Conservation (phyloP, 2,797 vertebrate genomes). For the Pangasius krempfi region DNA sequence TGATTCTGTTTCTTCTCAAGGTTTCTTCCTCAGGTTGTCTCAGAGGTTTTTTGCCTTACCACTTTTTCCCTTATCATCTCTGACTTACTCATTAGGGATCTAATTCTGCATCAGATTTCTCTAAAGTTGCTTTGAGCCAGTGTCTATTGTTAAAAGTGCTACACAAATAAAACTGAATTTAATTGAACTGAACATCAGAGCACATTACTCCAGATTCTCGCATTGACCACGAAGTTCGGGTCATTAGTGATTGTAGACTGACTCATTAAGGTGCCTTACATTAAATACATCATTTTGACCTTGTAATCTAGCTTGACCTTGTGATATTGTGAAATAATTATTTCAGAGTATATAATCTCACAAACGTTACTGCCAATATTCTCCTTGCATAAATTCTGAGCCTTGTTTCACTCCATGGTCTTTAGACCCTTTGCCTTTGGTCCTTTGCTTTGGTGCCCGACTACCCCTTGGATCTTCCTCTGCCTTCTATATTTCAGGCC, state of each 20-base stretch:
- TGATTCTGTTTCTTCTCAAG: not conserved
- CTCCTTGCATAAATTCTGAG: not conserved
- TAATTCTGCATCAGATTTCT: not conserved
- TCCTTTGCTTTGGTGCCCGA: not conserved
- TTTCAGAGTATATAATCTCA: not conserved
- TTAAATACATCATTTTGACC: not conserved
- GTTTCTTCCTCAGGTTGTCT: not conserved
- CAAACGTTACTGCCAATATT: not conserved
- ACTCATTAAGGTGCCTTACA: not conserved
- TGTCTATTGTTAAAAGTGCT: not conserved
- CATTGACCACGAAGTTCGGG: not conserved
- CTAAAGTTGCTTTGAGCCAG: not conserved
- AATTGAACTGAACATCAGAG: not conserved
- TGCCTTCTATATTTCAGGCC: not conserved
- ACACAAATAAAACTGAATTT: not conserved
- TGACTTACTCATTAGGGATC: not conserved
- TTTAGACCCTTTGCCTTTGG: not conserved
- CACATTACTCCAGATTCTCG: not conserved
- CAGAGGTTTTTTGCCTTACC: not conserved
- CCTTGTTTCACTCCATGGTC: not conserved
- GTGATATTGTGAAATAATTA: slow-evolving; percentile 8
- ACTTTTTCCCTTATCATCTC: not conserved
- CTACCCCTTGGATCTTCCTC: not conserved
- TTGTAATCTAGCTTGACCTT: not conserved
- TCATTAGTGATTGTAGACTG: not conserved